phyloP scores from a whole-genome alignment of 1,140 invertebrate genomes.

The Cylas formicarius region DNA sequence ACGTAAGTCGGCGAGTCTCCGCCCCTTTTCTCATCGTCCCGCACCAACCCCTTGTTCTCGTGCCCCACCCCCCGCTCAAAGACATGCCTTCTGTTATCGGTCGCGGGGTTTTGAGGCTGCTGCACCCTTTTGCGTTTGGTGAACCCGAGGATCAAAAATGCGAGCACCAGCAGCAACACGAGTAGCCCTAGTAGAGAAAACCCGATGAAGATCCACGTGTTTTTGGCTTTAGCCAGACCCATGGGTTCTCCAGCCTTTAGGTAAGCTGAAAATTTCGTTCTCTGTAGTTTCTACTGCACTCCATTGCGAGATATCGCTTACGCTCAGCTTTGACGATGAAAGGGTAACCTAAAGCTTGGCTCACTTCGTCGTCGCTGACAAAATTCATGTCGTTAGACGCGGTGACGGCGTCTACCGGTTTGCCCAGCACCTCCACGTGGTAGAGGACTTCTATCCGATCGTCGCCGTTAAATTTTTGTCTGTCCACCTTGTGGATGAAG shows the following conservation, averaged over 20 bases:
- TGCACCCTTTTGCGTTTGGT: slow-evolving; percentile 49
- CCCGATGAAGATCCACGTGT: slow-evolving; percentile 57
- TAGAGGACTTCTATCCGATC: slow-evolving; percentile 57
- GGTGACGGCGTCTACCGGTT: slow-evolving; percentile 66
- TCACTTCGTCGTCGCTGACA: slow-evolving; percentile 65
- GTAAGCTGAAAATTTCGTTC: slow-evolving; percentile 52
- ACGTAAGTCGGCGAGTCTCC: slow-evolving; percentile 37
- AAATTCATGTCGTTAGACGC: slow-evolving; percentile 73
- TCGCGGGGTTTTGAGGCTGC: slow-evolving; percentile 9
- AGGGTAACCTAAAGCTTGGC: slow-evolving; percentile 59
- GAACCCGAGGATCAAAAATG: slow-evolving; percentile 52
- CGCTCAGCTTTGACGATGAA: slow-evolving; percentile 78
- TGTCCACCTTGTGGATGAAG: slow-evolving; percentile 45
- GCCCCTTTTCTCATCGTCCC: slow-evolving; percentile 9
- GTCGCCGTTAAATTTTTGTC: slow-evolving; percentile 39
- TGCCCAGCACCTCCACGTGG: slow-evolving; percentile 66
- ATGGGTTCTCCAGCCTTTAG: slow-evolving; percentile 57
- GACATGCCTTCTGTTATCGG: slow-evolving; percentile 28
- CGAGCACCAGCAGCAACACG: slow-evolving; percentile 54
- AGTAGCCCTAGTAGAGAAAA: slow-evolving; percentile 54
- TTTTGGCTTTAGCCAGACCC: slow-evolving; percentile 53
- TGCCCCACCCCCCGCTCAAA: slow-evolving; percentile 28
- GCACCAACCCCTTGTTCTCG: slow-evolving; percentile 20
- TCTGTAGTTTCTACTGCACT: background rate
- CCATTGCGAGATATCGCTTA: slow-evolving; percentile 42